phyloP scores from a whole-genome alignment of 2,113 vertebrate genomes.

The Eidolon helvum region DNA sequence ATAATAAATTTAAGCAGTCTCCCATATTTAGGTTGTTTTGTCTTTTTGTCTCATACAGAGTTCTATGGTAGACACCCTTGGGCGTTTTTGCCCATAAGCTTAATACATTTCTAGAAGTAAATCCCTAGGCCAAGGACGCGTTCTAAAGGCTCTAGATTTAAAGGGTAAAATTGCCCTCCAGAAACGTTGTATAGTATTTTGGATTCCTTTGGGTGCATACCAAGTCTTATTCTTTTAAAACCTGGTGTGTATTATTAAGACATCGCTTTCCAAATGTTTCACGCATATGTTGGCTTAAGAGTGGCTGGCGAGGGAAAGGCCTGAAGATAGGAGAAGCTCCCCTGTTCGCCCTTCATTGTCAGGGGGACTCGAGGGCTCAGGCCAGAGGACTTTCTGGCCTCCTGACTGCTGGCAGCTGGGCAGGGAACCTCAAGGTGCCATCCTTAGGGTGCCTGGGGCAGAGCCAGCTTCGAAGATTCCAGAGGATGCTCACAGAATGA shows the following conservation, averaged over 20 bases:
- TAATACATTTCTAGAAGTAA: not conserved
- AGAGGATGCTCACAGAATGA: not conserved
- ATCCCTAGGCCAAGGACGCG: not conserved
- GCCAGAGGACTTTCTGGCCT: not conserved
- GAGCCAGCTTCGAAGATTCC: not conserved
- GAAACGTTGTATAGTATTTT: not conserved
- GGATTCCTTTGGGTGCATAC: not conserved
- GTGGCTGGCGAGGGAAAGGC: not conserved
- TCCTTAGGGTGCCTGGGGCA: not conserved
- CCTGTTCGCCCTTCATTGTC: not conserved
- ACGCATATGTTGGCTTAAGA: not conserved
- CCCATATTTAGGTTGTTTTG: not conserved
- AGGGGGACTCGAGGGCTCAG: not conserved
- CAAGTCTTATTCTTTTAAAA: not conserved
- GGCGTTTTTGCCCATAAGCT: not conserved
- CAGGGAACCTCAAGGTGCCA: not conserved
- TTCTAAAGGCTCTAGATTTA: not conserved
- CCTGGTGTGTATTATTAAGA: not conserved
- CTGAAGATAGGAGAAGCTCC: not conserved
- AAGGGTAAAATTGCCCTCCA: not conserved
- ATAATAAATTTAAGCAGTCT: not conserved
- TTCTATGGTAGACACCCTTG: not conserved
- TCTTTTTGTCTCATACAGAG: not conserved
- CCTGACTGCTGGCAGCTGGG: not conserved
- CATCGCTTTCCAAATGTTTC: not conserved